Conservation (phyloP, 2,888 invertebrate species). For the Micropterix aruncella region DNA sequence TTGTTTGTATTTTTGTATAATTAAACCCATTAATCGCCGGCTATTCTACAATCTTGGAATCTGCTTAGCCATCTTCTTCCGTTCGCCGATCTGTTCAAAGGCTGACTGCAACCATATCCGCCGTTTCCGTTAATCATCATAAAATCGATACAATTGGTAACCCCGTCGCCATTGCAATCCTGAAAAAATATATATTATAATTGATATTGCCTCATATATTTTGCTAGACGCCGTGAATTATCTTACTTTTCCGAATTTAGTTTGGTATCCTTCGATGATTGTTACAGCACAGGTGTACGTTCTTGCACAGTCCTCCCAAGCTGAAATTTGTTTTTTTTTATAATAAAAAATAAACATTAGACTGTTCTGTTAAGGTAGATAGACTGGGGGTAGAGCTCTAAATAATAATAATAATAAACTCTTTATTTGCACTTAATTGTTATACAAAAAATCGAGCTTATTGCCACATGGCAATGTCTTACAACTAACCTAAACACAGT, state of each 20-base stretch:
- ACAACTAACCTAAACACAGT: too few species aligned
- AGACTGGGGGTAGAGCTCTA: too few species aligned
- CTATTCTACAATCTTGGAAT: constrained; percentile 21
- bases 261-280: constrained; percentile 45
- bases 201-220: too few species aligned
- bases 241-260: constrained; percentile 42
- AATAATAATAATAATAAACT: too few species aligned
- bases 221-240: too few species aligned
- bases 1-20: too few species aligned
- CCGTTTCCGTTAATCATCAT: constrained; percentile 50
- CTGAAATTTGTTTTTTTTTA: constrained; percentile 21
- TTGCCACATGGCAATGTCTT: too few species aligned
- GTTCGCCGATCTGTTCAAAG: constrained; percentile 17
- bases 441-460: too few species aligned
- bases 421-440: too few species aligned
- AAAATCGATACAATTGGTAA: constrained; percentile 49
- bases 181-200: constrained; percentile 17
- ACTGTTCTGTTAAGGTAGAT: too few species aligned
- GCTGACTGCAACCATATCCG: constrained; percentile 31
- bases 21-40: too few species aligned
- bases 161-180: constrained; percentile 50
- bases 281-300: constrained; percentile 41
- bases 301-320: constrained; percentile 47
- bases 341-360: background rate
- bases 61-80: constrained; percentile 25